A percentile compares a stretch with the other conserved stretches of the same genome.
These are phyloP conservation scores for Gambusia affinis DNA, from an alignment of 2,113 vertebrate species.

Conservation along the genomic window DNA sequence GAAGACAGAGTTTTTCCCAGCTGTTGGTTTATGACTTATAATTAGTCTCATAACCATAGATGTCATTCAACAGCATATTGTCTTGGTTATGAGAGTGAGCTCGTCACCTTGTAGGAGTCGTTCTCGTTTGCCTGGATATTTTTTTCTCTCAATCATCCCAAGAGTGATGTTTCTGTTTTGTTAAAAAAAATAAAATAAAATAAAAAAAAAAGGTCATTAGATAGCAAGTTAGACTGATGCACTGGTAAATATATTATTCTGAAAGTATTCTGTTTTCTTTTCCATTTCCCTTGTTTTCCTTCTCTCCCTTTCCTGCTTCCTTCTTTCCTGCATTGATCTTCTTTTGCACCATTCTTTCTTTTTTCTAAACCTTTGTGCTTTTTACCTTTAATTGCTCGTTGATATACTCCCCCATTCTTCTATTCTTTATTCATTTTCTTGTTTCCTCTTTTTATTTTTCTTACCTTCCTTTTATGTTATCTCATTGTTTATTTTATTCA, in stretches of 20 bases:
- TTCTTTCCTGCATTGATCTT: neutral
- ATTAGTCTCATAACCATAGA: constrained; percentile 65
- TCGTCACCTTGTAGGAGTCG: constrained; percentile 30
- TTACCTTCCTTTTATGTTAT: too few relatives aligned
- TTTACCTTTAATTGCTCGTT: too few relatives aligned
- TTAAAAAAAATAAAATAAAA: constrained; percentile 16
- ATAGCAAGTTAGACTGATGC: constrained; percentile 2
- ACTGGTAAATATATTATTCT: neutral
- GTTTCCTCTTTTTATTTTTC: too few relatives aligned
- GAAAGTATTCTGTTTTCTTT: neutral
- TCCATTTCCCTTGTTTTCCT: neutral
- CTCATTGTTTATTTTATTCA: too few relatives aligned
- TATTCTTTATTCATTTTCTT: too few relatives aligned
- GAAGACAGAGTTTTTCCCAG: constrained; percentile 44
- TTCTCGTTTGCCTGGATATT: constrained; percentile 18
- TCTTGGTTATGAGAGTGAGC: constrained; percentile 40
- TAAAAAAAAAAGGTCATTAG: constrained; percentile 11
- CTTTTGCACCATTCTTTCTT: too few relatives aligned
- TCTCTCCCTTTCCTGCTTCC: neutral
- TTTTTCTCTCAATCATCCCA: constrained; percentile 28
- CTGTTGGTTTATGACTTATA: constrained; percentile 63
- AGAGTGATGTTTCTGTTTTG: constrained; percentile 19
- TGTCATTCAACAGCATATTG: constrained; percentile 45
- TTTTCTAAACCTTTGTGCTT: too few relatives aligned
- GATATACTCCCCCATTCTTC: too few relatives aligned